Evolutionary conservation across 2,113 vertebrate genomes (phyloP).

Genomic region (Alethe castanea): DNA sequence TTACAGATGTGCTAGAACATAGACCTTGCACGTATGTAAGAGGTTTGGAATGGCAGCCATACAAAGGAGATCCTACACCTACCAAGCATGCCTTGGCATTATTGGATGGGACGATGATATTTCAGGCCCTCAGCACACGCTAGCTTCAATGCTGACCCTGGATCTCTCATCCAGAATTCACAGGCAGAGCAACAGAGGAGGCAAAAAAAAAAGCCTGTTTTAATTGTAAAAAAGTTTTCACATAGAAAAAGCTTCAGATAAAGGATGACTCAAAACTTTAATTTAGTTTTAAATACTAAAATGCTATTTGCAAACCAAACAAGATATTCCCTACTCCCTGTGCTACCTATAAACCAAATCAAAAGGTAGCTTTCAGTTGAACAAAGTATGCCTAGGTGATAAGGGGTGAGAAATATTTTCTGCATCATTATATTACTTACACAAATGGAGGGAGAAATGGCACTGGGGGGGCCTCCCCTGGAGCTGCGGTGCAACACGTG

Average conservation of each 20-base stretch:
- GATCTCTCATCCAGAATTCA: background rate
- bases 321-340: background rate
- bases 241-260: constrained; percentile 16
- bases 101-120: rapidly evolving
- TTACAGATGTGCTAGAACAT: rapidly evolving
- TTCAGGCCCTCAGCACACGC: background rate
- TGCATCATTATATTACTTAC: background rate
- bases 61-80: background rate
- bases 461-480: background rate
- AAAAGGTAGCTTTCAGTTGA: constrained; percentile 23
- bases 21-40: background rate
- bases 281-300: constrained; percentile 31
- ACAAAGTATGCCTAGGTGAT: background rate
- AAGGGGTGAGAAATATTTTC: background rate
- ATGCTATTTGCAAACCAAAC: constrained; percentile 46
- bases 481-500: too few species aligned
- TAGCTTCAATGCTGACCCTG: background rate
- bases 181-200: background rate
- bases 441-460: background rate
- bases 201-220: background rate
- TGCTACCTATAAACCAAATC: constrained; percentile 12
- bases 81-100: rapidly evolving
- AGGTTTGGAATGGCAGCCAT: rapidly evolving
- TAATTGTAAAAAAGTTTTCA: constrained; percentile 5
- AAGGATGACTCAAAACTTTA: constrained; percentile 37